Evolutionary conservation across 2,888 invertebrate species (phyloP), one percentile per base, ranked within the genome.

Genomic region (Drosophila neonasuta): DNA sequence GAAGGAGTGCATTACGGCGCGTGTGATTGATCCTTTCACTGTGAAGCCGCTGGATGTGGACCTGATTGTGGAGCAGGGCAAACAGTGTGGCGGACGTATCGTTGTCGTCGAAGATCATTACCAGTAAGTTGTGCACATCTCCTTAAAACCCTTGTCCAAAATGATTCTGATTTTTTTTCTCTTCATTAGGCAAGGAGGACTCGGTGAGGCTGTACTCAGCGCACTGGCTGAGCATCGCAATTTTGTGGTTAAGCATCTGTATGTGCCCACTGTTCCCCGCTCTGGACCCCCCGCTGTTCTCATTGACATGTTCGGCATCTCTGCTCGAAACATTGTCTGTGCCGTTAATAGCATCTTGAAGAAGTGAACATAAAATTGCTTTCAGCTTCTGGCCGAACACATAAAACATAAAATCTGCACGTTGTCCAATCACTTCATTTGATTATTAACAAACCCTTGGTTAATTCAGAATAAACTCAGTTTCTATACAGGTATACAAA

Each of bases 21-120:
- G 98, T 46, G 95, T 99, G 20, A 90, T 99, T 89, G 99, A 99
- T 92, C 97, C 96, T 6, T 99, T 99, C 92, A 98, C 99, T 9
- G 92, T 99, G 67, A 99, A 99, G 92, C 99, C 99, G 0, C 92
- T 99, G 77, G 99, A 99, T 91, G 93, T 92, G 58, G 93, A 93
- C 1, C 93, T 94, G 1, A 94, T 99, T 42, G 90, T 95, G 42
- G 92, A 92, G 55, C 94, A 97, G 90, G 98, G 97, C 2, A 92
- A 93, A 69, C 95, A 95, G 58, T 95, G 93, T 60, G 95, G 95
- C 7, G 97, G 97, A 1, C 92, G 94, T 9, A 93, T 99, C 59
- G 90, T 99, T 52, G 97, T 97, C 36, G 97, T 99, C 0, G 99
- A 99, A 91, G 99, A 99, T 90, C 99, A 99, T 91, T 99, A 99